Base-by-base conservation (phyloP, 2,888 invertebrate genomes). In the Lasioglossum calceatum region DNA sequence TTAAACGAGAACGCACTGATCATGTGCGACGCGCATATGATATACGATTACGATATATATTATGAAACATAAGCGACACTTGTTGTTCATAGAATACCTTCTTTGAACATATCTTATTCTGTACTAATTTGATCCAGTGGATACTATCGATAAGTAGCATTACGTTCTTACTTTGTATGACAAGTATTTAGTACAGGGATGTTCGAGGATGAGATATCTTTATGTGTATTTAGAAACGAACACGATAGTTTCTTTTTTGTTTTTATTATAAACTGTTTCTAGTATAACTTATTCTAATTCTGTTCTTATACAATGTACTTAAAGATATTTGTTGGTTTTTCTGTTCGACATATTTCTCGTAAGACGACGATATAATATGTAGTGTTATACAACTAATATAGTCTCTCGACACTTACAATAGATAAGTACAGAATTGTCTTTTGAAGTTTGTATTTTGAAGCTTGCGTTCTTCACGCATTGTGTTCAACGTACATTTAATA, bases 401-500 rank as follows among this genome's bases (percentile, higher is more conserved):
- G 39, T 44, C 10, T 47, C 8, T 47, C 8, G 54, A 79, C 36
- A 67, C 36, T 36, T 82, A 2, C 58, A n/a, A n/a, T 42, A 39
- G n/a, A 39, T 39, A 61, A 70, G 58, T 73, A 74, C 58, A 12
- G 77, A 79, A 54, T 78, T 79, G 64, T 76, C 27, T 23, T 58
- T 64, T 42, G 47, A 42, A 74, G 74, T 74, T 77, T 47, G 16
- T 70, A 70, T 42, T 67, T 64, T 32, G 27, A 70, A 58, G 73
- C 74, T 78, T 79, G 23, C 32, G 75, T 85, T 77, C 19, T 77
- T 72, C 50, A 82, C 70, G 74, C 73, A 71, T 77, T 79, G 74
- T 86, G 87, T 79, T 87, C 87, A 79, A 79, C 23, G 70, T 54
- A 67, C 47, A 77, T 86, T 86, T 39, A 58, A 86, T 54, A 79